Evolutionary conservation across 2,113 vertebrate species (phyloP).

Genomic region (Acrocephalus arundinaceus): DNA sequence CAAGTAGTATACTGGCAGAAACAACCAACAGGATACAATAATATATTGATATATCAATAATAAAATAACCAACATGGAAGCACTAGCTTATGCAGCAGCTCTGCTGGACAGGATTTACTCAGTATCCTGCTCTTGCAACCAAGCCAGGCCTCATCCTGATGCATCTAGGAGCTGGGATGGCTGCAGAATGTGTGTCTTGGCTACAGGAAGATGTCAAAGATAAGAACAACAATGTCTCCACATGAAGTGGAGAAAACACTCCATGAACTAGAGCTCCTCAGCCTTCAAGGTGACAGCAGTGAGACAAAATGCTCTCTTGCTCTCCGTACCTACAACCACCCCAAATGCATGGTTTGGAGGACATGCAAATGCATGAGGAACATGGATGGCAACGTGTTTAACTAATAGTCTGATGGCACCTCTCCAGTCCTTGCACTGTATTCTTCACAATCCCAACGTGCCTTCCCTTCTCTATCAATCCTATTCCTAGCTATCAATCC

Average conservation of each 20-base stretch:
- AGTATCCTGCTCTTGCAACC: neutral
- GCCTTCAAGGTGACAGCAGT: neutral
- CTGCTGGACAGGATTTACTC: neutral
- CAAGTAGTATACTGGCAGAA: neutral
- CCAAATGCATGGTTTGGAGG: neutral
- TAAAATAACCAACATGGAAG: neutral
- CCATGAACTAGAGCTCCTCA: neutral
- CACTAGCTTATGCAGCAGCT: accelerated
- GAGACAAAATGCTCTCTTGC: neutral
- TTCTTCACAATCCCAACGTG: neutral
- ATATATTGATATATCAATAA: neutral
- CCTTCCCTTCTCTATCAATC: neutral
- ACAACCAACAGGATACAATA: neutral
- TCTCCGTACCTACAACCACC: neutral
- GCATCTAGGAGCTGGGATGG: neutral
- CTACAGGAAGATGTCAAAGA: neutral
- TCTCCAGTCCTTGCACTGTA: neutral
- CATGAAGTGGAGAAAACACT: neutral
- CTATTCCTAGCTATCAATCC: neutral
- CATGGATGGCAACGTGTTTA: neutral
- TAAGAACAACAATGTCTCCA: neutral
- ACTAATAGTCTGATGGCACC: neutral
- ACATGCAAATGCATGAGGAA: neutral
- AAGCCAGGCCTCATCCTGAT: neutral
- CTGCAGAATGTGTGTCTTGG: neutral